These are phyloP conservation scores for Agrypnia vestita DNA, from an alignment of 1,140 invertebrate species.

Conservation along the genomic window DNA sequence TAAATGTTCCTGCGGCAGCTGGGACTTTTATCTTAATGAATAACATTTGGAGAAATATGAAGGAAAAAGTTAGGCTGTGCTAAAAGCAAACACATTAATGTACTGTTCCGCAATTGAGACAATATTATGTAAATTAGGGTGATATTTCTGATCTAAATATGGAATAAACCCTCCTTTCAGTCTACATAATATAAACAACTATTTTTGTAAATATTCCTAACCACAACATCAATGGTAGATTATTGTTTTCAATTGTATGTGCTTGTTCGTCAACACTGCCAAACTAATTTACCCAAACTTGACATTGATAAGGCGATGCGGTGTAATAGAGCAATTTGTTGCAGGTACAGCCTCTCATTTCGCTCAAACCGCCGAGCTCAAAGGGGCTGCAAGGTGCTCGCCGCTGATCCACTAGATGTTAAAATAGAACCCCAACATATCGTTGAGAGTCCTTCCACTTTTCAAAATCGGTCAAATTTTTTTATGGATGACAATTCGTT, in stretches of 20 bases:
- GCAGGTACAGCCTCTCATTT: conserved; percentile 40
- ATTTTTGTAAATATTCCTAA: no score
- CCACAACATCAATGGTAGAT: background rate
- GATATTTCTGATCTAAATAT: no score
- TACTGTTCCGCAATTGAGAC: no score
- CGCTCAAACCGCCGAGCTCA: conserved; percentile 31
- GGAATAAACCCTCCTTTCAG: no score
- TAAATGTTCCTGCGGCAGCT: no score
- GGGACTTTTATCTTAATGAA: no score
- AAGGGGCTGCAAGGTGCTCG: conserved; percentile 9
- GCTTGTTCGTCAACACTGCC: background rate
- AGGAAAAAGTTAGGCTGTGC: no score
- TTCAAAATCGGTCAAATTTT: background rate
- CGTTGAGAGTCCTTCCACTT: background rate
- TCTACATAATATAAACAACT: no score
- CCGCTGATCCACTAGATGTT: conserved; percentile 23
- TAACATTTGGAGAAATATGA: no score
- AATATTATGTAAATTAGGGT: no score
- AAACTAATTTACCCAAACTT: background rate
- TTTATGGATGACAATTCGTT: conserved; percentile 24
- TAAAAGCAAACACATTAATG: no score
- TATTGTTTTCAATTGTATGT: background rate
- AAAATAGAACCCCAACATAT: conserved; percentile 20
- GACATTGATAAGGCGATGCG: conserved; percentile 13
- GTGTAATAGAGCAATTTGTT: conserved; percentile 47